These are phyloP conservation scores for Serinus canaria DNA, from an alignment of 2,113 vertebrate genomes.

Conservation along the genomic window DNA sequence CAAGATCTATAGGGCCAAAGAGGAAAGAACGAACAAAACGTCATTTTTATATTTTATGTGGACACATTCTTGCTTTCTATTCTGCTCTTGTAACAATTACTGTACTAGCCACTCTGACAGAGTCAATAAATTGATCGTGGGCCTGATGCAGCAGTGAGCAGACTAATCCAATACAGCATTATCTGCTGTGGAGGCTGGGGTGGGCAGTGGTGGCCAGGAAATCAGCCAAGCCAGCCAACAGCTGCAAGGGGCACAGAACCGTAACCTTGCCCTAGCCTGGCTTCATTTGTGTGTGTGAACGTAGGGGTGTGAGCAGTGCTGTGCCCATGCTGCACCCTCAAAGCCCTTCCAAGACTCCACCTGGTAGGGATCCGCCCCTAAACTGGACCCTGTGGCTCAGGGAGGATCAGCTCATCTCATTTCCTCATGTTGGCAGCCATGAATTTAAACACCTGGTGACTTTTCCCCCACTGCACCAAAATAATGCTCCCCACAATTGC, in stretches of 20 bases:
- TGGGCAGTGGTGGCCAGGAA: slow-evolving; percentile 23
- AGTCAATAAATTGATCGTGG: slow-evolving; percentile 87
- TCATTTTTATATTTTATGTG: slow-evolving; percentile 76
- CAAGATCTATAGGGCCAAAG: slow-evolving; percentile 64
- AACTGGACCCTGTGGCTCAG: not conserved
- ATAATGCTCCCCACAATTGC: not conserved
- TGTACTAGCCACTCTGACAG: slow-evolving; percentile 78
- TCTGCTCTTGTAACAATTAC: slow-evolving; percentile 80
- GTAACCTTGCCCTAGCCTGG: not conserved
- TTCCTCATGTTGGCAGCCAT: not conserved
- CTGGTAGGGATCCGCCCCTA: not conserved
- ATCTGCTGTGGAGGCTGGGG: slow-evolving; percentile 58
- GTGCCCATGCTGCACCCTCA: not conserved
- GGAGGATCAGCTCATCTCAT: slow-evolving; percentile 4
- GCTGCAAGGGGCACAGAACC: not conserved
- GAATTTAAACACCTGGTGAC: not conserved
- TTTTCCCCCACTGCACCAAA: not conserved
- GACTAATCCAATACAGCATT: slow-evolving; percentile 76
- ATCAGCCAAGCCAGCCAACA: slow-evolving; percentile 9
- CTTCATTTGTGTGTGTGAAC: not conserved
- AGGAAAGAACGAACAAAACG: slow-evolving; percentile 67
- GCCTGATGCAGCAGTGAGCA: slow-evolving; percentile 75
- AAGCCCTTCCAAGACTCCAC: not conserved
- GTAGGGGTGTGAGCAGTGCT: not conserved
- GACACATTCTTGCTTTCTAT: slow-evolving; percentile 75